A percentile compares a stretch with the other conserved stretches of the same genome.
Evolutionary conservation across 2,888 invertebrate species (phyloP).

Genomic region (Lepidocyrtinus sp.): DNA sequence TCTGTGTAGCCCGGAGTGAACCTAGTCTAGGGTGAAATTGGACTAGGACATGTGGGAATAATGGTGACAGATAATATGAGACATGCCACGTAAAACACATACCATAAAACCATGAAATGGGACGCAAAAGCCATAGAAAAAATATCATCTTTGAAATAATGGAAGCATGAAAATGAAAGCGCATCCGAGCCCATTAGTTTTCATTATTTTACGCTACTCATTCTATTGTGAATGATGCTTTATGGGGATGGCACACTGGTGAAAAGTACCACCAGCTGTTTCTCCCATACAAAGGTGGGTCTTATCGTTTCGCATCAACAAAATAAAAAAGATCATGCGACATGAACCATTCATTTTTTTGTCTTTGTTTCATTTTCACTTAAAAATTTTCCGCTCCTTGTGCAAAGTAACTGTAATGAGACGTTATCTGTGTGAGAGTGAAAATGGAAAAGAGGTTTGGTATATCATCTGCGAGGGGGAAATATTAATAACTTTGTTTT

Average conservation of each 20-base stretch:
- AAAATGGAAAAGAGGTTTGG: not conserved
- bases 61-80: constrained; percentile 35
- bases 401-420: too few species aligned
- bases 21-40: too few species aligned
- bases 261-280: not conserved
- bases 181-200: constrained; percentile 59
- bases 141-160: constrained; percentile 44
- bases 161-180: constrained; percentile 54
- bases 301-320: not conserved
- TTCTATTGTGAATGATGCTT: not conserved
- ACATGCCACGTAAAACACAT: too few species aligned
- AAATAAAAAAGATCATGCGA: not conserved
- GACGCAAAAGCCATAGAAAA: too few species aligned
- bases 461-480: not conserved
- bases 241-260: not conserved
- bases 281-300: constrained; percentile 14
- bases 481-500: not conserved
- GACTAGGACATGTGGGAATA: not conserved
- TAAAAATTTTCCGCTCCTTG: not conserved
- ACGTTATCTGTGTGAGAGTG: too few species aligned
- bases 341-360: not conserved
- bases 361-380: not conserved
- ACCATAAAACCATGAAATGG: too few species aligned
- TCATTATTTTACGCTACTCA: constrained; percentile 47
- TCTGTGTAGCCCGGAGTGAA: not conserved